Base-by-base conservation (phyloP, 1,140 invertebrate species). In the Pectinophora gossypiella region DNA sequence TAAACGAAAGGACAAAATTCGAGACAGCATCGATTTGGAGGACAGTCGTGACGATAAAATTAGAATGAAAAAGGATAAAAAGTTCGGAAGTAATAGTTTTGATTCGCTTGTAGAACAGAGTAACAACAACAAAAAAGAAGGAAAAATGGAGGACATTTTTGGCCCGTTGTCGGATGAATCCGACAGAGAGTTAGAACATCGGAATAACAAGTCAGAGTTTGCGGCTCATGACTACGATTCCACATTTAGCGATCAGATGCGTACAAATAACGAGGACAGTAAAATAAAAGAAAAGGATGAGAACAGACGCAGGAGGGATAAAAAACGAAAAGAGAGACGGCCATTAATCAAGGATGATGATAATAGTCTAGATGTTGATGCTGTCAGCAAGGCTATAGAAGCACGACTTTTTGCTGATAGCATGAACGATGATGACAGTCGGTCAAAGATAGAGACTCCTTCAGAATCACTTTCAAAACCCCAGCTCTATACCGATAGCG, bases 131-230 rank as follows among this genome's bases (percentile, higher is more conserved):
- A 68, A 91, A 70, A 89, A 90, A 50, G 93, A 93, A 48, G 93
- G 94, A 36, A 92, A 94, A 71, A 95, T 96, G 93, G 94, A 96
- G 79, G 94, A 95, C 64, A 96, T 96, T 51, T 96, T 96, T 80
- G 95, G 95, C 2, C 93, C 95, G 0, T 87, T 96, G 20, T 95
- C 95, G 0, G 95, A 96, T 70, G 93, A 96, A 21, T 89, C 86
- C 18, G 87, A 89, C 55, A 77, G 71, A 73, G 72, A 82, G 12
- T n/a, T n/a, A n/a, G 40, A 12, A 36, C 40, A 52, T 12, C 21
- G 44, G 23, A 48, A 51, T 27, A 59, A 56, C 45, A 72, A 77
- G 58, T 52, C 57, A 21, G 64, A 71, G 16, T 74, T 64, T 48
- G 40, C 56, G 21, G 48, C 64, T 7, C 54, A 68, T 42, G 61